phyloP scores from a whole-genome alignment of 1,140 invertebrate species.

The Frieseomelitta varia region DNA sequence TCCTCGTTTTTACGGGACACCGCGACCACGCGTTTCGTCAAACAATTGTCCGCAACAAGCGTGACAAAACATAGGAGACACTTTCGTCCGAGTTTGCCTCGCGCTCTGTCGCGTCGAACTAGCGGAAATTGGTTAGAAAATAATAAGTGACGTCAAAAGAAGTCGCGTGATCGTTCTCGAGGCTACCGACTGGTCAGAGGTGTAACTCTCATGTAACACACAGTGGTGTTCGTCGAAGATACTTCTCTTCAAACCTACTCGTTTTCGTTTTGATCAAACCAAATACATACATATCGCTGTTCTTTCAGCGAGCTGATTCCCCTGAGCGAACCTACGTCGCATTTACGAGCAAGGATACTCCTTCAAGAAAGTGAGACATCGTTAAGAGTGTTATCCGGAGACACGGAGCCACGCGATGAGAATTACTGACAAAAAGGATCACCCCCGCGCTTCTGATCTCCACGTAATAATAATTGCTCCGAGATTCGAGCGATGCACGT shows the following conservation, averaged over 20 bases:
- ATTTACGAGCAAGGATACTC: not conserved
- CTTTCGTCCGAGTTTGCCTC: too few species aligned
- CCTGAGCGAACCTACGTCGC: not conserved
- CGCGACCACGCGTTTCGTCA: too few species aligned
- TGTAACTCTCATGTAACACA: conserved; percentile 10
- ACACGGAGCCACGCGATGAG: conserved; percentile 30
- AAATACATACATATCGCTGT: too few species aligned
- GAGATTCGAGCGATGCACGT: not conserved
- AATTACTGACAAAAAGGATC: conserved; percentile 34
- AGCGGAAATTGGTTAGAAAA: conserved; percentile 23
- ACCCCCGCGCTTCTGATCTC: conserved; percentile 1
- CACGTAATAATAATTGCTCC: conserved; percentile 41
- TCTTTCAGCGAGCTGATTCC: too few species aligned
- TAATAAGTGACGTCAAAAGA: conserved; percentile 46
- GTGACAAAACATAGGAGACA: not conserved
- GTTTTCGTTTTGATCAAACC: not conserved
- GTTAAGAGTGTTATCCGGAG: not conserved
- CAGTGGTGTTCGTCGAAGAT: conserved; percentile 36
- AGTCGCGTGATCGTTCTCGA: conserved; percentile 49
- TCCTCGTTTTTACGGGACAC: not conserved
- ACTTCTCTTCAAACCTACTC: not conserved
- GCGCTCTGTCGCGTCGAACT: not conserved
- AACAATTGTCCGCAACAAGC: not conserved
- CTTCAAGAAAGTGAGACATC: not conserved
- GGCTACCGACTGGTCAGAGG: conserved; percentile 40